These are phyloP conservation scores for Psilanteris sp. DNA, from an alignment of 1,140 invertebrate species.

Conservation along the genomic window DNA sequence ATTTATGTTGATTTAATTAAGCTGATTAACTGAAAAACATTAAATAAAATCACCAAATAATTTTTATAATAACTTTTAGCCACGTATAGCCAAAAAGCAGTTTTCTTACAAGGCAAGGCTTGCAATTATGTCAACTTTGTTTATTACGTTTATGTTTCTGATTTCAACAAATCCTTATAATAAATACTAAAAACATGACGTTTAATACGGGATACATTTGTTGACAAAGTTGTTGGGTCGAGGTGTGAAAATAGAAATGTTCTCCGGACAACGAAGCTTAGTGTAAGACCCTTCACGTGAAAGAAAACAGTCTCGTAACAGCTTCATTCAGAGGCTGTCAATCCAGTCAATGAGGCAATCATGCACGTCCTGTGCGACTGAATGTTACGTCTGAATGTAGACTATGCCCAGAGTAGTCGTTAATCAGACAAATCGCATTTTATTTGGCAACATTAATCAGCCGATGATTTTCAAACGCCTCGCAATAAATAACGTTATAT, in stretches of 20 bases:
- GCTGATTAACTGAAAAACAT: too few species aligned
- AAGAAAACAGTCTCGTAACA: conserved; percentile 72
- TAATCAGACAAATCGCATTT: conserved; percentile 57
- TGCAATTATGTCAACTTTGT: too few species aligned
- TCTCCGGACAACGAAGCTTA: conserved; percentile 37
- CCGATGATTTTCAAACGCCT: conserved; percentile 21
- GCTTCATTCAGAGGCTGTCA: conserved; percentile 77
- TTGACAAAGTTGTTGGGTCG: conserved; percentile 11
- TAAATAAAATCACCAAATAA: too few species aligned
- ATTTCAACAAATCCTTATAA: too few species aligned
- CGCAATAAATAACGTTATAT: too few species aligned
- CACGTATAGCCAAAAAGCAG: too few species aligned
- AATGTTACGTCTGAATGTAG: conserved; percentile 56
- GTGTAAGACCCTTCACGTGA: conserved; percentile 60
- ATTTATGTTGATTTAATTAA: too few species aligned
- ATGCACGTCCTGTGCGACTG: conserved; percentile 76
- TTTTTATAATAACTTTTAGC: too few species aligned
- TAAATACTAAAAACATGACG: too few species aligned
- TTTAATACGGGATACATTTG: neutral
- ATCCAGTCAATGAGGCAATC: conserved; percentile 79
- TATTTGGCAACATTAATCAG: conserved; percentile 53
- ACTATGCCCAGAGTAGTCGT: conserved; percentile 40
- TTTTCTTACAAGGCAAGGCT: too few species aligned
- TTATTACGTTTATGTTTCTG: too few species aligned
- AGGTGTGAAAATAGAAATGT: conserved; percentile 28